Evolutionary conservation across 2,113 vertebrate genomes (phyloP).

Genomic region (Aleadryas rufinucha): DNA sequence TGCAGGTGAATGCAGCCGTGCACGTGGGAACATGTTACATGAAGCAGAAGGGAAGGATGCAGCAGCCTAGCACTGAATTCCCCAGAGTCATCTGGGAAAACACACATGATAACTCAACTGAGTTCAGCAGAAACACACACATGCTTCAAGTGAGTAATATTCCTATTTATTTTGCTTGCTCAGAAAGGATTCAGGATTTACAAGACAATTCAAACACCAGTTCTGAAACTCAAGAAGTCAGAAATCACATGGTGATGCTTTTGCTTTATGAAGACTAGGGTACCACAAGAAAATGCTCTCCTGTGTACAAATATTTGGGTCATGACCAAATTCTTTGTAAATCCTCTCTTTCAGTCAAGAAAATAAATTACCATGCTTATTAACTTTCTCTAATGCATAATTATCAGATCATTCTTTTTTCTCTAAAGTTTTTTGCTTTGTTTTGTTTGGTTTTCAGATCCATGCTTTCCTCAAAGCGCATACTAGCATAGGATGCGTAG

Average conservation of each 20-base stretch:
- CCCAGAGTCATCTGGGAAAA: neutral
- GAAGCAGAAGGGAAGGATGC: neutral
- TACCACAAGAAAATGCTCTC: neutral
- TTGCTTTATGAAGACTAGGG: neutral
- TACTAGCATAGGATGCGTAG: neutral
- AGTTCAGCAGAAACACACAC: neutral
- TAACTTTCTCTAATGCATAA: neutral
- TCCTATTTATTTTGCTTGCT: neutral
- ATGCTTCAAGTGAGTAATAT: neutral
- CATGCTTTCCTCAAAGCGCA: neutral
- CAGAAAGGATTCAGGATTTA: neutral
- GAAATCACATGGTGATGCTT: neutral
- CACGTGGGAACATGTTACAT: neutral
- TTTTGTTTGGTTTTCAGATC: neutral
- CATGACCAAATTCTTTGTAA: neutral
- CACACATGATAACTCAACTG: accelerated
- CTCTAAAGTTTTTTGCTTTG: neutral
- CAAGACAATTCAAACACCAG: neutral
- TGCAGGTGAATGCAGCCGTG: neutral
- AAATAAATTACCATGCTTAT: neutral
- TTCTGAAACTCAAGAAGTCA: neutral
- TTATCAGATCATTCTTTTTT: neutral
- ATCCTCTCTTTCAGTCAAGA: neutral
- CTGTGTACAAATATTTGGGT: neutral
- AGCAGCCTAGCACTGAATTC: neutral